Evolutionary conservation across 2,113 vertebrate genomes (phyloP).

Genomic region (Pterocles gutturalis): DNA sequence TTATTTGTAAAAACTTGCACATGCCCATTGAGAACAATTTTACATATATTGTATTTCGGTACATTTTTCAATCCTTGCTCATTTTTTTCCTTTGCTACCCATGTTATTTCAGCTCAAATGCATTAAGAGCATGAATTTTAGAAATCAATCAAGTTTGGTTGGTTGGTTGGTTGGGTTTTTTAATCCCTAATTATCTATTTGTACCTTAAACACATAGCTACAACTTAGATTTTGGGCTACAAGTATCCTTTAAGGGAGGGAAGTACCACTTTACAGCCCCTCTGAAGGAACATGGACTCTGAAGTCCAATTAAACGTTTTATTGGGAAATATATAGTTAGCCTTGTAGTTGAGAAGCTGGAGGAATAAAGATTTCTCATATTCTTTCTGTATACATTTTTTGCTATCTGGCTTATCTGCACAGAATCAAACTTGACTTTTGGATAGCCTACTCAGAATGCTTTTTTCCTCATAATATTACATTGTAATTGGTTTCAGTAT

Average conservation of each 20-base stretch:
- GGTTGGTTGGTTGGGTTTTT: background rate
- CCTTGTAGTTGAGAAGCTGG: background rate
- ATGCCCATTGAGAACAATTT: background rate
- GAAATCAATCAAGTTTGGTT: background rate
- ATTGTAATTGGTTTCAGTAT: conserved; percentile 82
- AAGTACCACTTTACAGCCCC: background rate
- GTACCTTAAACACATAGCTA: background rate
- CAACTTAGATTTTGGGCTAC: background rate
- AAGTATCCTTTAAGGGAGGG: background rate
- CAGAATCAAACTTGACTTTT: background rate
- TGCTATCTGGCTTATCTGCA: background rate
- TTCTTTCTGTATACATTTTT: background rate
- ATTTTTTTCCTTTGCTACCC: background rate
- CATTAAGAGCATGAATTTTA: background rate
- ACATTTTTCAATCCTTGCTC: background rate
- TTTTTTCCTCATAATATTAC: background rate
- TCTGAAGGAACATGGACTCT: background rate
- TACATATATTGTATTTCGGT: background rate
- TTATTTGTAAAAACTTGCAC: background rate
- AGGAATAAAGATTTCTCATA: background rate
- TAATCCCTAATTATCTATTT: background rate
- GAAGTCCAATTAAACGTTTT: background rate
- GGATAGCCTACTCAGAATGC: background rate
- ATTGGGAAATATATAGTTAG: background rate
- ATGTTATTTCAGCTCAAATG: background rate